Percentiles rank a stretch among this genome's conserved stretches.
Evolutionary conservation across 2,888 invertebrate genomes (phyloP).

Genomic region (Heteromyza rotundicornis): DNA sequence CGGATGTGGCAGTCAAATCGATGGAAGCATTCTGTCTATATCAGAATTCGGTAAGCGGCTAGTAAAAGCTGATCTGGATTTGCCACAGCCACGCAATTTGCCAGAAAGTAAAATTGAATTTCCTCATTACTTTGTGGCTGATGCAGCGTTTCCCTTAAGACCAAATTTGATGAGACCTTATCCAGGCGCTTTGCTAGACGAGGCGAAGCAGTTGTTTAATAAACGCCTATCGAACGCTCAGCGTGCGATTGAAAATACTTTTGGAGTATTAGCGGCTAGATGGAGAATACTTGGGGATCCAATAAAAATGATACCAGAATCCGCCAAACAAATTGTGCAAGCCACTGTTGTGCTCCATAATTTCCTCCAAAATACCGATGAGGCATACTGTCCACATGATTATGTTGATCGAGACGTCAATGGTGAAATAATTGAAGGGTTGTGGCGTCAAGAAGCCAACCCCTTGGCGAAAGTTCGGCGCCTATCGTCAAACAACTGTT

Average conservation of each 20-base stretch:
- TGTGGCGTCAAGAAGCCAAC: not conserved
- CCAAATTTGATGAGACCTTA: not conserved
- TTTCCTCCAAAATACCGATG: not conserved
- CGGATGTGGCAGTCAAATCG: not conserved
- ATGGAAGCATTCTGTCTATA: not conserved
- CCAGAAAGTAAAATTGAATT: not conserved
- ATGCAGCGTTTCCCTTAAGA: not conserved
- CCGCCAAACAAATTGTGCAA: not conserved
- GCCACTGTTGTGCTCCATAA: not conserved
- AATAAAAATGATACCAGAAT: not conserved
- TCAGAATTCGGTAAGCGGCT: not conserved
- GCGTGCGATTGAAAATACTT: not conserved
- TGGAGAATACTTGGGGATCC: not conserved
- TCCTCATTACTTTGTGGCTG: not conserved
- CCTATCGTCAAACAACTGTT: no score
- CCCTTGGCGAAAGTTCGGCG: no score
- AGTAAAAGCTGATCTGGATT: not conserved
- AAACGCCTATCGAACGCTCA: not conserved
- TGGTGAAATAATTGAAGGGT: not conserved
- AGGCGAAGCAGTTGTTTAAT: not conserved
- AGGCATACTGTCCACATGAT: not conserved
- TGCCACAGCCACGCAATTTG: not conserved
- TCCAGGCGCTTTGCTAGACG: not conserved
- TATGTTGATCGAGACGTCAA: not conserved
- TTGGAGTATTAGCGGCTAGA: not conserved